Evolutionary conservation across 2,113 vertebrate genomes (phyloP).

Genomic region (Chaetorhynchus papuensis): DNA sequence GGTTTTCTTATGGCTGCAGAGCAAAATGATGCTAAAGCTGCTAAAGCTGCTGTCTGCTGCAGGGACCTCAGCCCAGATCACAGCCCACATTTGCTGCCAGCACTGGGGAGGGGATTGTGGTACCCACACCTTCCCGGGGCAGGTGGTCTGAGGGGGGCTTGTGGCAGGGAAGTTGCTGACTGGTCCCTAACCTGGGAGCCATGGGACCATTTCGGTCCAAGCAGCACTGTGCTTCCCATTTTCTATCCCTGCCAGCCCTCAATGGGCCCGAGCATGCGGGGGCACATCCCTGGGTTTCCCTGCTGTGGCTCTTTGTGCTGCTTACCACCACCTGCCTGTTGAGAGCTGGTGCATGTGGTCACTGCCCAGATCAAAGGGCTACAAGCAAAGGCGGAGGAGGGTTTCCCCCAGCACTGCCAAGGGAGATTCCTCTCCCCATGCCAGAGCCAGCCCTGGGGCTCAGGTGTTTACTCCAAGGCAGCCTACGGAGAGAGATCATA

Average conservation of each 20-base stretch:
- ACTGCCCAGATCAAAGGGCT: neutral
- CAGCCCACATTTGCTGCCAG: neutral
- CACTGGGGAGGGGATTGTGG: neutral
- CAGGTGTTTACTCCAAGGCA: neutral
- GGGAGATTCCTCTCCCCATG: neutral
- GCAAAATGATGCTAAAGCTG: neutral
- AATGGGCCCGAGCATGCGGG: neutral
- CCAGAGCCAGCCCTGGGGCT: neutral
- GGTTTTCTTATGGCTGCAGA: neutral
- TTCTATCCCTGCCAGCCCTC: neutral
- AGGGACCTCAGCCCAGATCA: rapidly evolving
- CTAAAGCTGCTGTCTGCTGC: neutral
- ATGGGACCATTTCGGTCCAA: rapidly evolving
- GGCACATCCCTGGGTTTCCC: neutral
- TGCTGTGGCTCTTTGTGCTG: neutral
- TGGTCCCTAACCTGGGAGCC: neutral
- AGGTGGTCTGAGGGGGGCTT: rapidly evolving
- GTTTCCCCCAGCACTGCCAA: neutral
- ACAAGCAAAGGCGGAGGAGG: rapidly evolving
- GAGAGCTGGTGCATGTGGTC: neutral
- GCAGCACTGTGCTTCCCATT: rapidly evolving
- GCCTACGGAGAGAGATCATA: neutral
- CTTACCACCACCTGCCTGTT: neutral
- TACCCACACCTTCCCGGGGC: rapidly evolving
- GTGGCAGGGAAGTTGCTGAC: neutral